Percentiles rank a stretch among this genome's conserved stretches.
These are phyloP conservation scores for Apodemus sylvaticus DNA, from an alignment of 2,113 vertebrate species.

Conservation along the genomic window DNA sequence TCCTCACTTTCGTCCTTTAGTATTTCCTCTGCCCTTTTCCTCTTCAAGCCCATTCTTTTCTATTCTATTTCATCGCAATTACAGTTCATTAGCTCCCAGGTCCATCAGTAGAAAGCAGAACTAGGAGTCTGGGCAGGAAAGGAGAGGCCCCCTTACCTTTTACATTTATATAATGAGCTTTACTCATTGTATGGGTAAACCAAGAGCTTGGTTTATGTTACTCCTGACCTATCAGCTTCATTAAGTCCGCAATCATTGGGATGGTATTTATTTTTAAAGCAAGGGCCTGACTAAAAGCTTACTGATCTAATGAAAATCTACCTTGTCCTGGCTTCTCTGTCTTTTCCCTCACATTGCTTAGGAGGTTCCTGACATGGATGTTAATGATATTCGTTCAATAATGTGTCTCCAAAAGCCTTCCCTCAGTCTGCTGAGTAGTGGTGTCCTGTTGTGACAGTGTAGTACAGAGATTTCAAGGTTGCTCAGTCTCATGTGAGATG, in stretches of 20 bases:
- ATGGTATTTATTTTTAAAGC: constrained; percentile 60
- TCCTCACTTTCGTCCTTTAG: background rate
- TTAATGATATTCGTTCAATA: constrained; percentile 1
- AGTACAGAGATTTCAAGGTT: background rate
- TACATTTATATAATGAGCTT: background rate
- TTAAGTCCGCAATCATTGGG: constrained; percentile 36
- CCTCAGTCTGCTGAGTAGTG: background rate
- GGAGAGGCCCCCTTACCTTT: background rate
- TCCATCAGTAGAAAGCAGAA: background rate
- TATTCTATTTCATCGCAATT: background rate
- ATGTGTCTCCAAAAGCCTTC: background rate
- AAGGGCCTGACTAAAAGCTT: constrained; percentile 31
- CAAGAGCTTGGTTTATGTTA: constrained; percentile 34
- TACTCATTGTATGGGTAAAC: background rate
- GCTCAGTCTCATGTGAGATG: background rate
- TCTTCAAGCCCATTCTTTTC: background rate
- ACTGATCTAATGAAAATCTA: constrained; percentile 20
- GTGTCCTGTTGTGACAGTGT: background rate
- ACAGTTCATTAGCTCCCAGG: background rate
- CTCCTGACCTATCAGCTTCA: constrained; percentile 52
- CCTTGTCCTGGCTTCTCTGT: background rate
- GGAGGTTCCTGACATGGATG: background rate
- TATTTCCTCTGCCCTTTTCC: background rate
- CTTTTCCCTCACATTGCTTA: background rate
- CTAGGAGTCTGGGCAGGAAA: background rate